These are phyloP conservation scores for Ictalurus punctatus DNA, from an alignment of 2,113 vertebrate genomes.

Conservation along the genomic window DNA sequence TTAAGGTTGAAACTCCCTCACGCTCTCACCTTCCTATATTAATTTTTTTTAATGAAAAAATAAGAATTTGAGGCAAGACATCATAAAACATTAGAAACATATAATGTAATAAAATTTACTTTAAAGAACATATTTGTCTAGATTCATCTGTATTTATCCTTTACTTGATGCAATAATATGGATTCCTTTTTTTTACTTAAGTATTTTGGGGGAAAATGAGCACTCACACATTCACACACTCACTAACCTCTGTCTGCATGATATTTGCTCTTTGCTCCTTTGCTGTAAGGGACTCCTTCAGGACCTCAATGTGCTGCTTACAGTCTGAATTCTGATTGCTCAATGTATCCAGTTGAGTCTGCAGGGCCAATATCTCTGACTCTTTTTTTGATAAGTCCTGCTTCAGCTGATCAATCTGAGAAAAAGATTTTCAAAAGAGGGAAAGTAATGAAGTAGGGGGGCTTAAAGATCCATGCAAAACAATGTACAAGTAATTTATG, in stretches of 20 bases:
- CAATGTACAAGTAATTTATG: not conserved
- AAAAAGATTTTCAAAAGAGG: slow-evolving; percentile 24
- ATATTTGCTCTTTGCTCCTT: slow-evolving; percentile 96
- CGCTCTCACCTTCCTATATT: not conserved
- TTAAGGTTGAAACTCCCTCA: not conserved
- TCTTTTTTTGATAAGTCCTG: slow-evolving; percentile 96
- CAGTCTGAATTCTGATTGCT: slow-evolving; percentile 99
- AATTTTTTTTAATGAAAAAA: not conserved
- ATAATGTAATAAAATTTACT: not conserved
- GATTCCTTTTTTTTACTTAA: not conserved
- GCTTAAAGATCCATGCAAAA: slow-evolving; percentile 13
- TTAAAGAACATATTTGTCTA: not conserved
- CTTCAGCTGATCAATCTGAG: slow-evolving; percentile 93
- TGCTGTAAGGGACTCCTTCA: slow-evolving; percentile 96
- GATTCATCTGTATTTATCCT: not conserved
- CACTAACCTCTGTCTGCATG: slow-evolving; percentile 92
- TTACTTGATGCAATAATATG: not conserved
- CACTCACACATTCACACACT: not conserved
- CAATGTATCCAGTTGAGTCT: slow-evolving; percentile 97
- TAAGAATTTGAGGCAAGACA: not conserved
- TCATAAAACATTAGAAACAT: slow-evolving; percentile 3
- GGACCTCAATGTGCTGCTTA: slow-evolving; percentile 98
- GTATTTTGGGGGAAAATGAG: no score
- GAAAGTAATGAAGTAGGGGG: not conserved
- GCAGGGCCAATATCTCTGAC: slow-evolving; percentile 95